Conservation (phyloP, 2,797 vertebrate genomes). For the Alauda arvensis region DNA sequence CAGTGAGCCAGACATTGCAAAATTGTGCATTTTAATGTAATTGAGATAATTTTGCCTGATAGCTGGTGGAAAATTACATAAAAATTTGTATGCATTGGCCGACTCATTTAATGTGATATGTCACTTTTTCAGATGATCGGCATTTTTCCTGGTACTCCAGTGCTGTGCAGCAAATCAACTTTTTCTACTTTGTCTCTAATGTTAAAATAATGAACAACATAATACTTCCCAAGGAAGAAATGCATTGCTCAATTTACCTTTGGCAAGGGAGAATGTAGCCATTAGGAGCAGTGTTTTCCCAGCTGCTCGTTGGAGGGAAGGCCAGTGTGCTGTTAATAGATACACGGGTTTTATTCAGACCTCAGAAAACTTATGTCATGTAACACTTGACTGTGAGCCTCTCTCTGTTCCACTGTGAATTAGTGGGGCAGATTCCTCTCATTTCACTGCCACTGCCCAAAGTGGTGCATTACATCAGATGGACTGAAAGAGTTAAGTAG, state of each 20-base stretch:
- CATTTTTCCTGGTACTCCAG: background rate
- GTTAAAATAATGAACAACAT: constrained; percentile 27
- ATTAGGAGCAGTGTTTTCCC: background rate
- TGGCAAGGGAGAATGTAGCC: background rate
- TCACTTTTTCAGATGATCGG: background rate
- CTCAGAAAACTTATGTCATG: background rate
- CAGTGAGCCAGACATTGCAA: constrained; percentile 25
- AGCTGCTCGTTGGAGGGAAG: background rate
- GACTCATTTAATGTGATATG: background rate
- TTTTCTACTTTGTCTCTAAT: background rate
- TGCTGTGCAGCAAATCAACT: background rate
- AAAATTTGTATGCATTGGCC: background rate
- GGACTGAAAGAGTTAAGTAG: background rate
- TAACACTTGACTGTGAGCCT: background rate
- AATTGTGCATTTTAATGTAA: constrained; percentile 26
- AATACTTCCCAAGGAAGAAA: constrained; percentile 20
- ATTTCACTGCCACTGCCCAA: background rate
- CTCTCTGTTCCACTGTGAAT: background rate
- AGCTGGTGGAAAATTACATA: constrained; percentile 20
- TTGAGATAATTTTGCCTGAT: constrained; percentile 28
- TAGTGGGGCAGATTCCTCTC: background rate
- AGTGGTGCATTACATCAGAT: background rate
- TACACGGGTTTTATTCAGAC: background rate
- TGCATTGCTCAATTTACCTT: constrained; percentile 2
- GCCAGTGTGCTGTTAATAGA: background rate